These are phyloP conservation scores for Caenorhabditis briggsae DNA, from an alignment of 1,140 invertebrate genomes.

Conservation along the genomic window DNA sequence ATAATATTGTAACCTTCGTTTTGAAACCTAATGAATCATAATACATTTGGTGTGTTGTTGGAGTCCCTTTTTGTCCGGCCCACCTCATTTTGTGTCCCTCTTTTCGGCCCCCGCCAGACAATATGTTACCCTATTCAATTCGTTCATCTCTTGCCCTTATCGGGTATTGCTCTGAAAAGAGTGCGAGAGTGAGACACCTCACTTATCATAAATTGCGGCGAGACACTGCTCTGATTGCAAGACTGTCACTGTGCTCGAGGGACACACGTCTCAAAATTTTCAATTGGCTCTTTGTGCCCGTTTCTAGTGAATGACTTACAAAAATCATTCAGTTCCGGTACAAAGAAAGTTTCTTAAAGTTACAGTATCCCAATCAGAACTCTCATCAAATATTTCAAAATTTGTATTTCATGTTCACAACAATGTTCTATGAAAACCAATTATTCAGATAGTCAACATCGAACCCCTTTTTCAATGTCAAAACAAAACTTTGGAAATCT, in stretches of 20 bases:
- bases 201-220: slow-evolving; percentile 53
- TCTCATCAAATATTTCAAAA: too few species aligned
- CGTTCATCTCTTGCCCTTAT: slow-evolving; percentile 22
- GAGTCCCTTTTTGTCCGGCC: slow-evolving; percentile 37
- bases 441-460: too few species aligned
- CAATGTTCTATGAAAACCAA: too few species aligned
- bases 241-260: slow-evolving; percentile 32
- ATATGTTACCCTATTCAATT: slow-evolving; percentile 18
- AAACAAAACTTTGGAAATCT: too few species aligned
- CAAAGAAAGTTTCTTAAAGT: not conserved
- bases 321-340: slow-evolving; percentile 18
- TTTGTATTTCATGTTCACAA: too few species aligned
- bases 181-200: slow-evolving; percentile 2
- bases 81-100: slow-evolving; percentile 2
- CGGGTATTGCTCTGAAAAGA: slow-evolving; percentile 5
- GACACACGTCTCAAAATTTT: not conserved
- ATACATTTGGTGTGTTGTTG: slow-evolving; percentile 40
- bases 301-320: not conserved
- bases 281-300: not conserved
- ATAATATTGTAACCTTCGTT: slow-evolving; percentile 47
- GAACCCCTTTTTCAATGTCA: too few species aligned
- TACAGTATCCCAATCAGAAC: too few species aligned
- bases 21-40: slow-evolving; percentile 56
- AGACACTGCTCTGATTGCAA: slow-evolving; percentile 7
- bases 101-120: not conserved